Percentiles rank a stretch among this genome's conserved stretches.
phyloP scores from a whole-genome alignment of 2,113 vertebrate species.

The Leiothrix lutea region DNA sequence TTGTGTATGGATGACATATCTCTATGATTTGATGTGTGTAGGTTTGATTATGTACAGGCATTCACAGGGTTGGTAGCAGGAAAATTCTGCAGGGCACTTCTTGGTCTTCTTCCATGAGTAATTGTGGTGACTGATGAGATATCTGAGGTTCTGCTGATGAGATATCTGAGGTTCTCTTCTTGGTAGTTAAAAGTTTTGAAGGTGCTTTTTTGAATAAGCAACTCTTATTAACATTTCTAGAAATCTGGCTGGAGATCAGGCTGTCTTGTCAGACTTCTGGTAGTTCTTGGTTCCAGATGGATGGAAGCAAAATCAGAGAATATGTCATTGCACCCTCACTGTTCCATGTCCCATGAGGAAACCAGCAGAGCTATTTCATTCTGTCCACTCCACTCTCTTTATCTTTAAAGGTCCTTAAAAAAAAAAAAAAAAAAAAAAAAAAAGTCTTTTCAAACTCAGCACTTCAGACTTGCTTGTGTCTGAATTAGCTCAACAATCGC shows the following conservation, averaged over 20 bases:
- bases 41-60: neutral
- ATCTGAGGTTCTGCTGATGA: slow-evolving; percentile 47
- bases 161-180: slow-evolving; percentile 28
- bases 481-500: neutral
- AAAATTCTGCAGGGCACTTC: slow-evolving; percentile 58
- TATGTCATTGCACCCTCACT: slow-evolving; percentile 51
- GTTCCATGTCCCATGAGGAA: slow-evolving; percentile 46
- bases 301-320: slow-evolving; percentile 69
- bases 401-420: neutral
- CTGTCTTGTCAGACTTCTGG: slow-evolving; percentile 77
- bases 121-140: slow-evolving; percentile 61
- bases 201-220: slow-evolving; percentile 61
- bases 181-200: slow-evolving; percentile 33
- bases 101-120: slow-evolving; percentile 63
- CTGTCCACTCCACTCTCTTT: neutral
- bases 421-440: neutral
- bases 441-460: neutral
- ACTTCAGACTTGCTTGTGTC: neutral
- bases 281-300: slow-evolving; percentile 68
- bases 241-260: slow-evolving; percentile 71
- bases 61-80: neutral
- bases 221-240: slow-evolving; percentile 71
- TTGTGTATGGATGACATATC: rapidly evolving
- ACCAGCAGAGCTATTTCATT: neutral
- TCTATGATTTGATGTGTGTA: neutral